Conservation (phyloP, 1,140 invertebrate species). For the Coboldia fuscipes region DNA sequence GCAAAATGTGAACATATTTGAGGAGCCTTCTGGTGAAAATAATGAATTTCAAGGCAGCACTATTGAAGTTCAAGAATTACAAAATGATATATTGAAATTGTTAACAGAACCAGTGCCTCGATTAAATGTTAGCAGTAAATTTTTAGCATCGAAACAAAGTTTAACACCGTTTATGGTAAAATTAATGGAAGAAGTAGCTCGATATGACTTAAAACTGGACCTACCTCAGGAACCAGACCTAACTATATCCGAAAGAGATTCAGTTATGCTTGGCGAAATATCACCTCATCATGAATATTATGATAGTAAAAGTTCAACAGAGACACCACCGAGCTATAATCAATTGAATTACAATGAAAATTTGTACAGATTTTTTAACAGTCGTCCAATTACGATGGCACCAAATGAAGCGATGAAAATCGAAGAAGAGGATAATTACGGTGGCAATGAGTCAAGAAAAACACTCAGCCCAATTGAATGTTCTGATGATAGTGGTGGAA, state of each 20-base stretch:
- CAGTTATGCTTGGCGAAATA: constrained; percentile 52
- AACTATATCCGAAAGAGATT: constrained; percentile 46
- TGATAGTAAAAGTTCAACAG: constrained; percentile 60
- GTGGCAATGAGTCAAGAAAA: constrained; percentile 8
- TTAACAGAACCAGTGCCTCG: constrained; percentile 42
- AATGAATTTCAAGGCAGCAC: no score
- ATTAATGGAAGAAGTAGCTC: constrained; percentile 34
- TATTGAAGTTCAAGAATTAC: constrained; percentile 35
- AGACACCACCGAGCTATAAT: constrained; percentile 64
- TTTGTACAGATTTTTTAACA: constrained; percentile 65
- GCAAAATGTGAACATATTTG: constrained; percentile 47
- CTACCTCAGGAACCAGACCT: constrained; percentile 27
- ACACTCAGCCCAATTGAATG: constrained; percentile 13
- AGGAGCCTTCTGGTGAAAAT: constrained; percentile 22
- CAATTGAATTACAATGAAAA: constrained; percentile 77
- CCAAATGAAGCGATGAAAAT: constrained; percentile 20
- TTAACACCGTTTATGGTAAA: constrained; percentile 52
- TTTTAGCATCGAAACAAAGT: constrained; percentile 38
- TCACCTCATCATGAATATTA: constrained; percentile 64
- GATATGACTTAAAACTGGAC: constrained; percentile 27
- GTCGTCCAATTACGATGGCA: constrained; percentile 41
- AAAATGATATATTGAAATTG: constrained; percentile 43
- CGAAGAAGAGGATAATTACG: constrained; percentile 11
- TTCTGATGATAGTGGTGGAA: constrained; percentile 26
- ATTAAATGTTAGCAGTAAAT: constrained; percentile 30